Conservation (phyloP, 2,888 invertebrate species). For the Hylaea fasciaria region DNA sequence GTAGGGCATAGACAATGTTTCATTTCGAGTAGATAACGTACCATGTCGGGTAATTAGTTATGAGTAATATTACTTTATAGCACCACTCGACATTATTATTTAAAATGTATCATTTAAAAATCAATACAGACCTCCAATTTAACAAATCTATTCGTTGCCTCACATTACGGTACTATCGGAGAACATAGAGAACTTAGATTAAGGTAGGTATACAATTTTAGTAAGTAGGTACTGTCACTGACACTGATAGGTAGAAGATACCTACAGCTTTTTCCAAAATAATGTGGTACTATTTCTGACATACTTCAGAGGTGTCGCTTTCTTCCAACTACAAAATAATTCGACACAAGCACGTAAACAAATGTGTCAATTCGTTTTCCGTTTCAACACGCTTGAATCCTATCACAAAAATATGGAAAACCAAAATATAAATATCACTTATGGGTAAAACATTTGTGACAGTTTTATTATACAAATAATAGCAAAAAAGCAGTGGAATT, state of each 20-base stretch:
- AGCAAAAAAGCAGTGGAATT: slow-evolving; percentile 77
- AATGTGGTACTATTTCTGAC: too few species aligned
- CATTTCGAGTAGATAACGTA: slow-evolving; percentile 32
- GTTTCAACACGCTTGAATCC: slow-evolving; percentile 34
- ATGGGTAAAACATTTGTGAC: slow-evolving; percentile 70
- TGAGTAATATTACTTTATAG: slow-evolving; percentile 48
- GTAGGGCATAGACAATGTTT: slow-evolving; percentile 39
- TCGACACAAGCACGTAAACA: neutral
- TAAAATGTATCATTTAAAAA: slow-evolving; percentile 22
- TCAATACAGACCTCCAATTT: neutral
- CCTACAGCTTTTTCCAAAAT: too few species aligned
- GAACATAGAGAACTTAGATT: too few species aligned
- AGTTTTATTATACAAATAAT: slow-evolving; percentile 81
- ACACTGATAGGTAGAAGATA: too few species aligned
- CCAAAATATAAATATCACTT: slow-evolving; percentile 75
- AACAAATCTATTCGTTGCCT: too few species aligned
- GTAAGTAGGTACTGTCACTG: too few species aligned
- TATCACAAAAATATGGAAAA: slow-evolving; percentile 53
- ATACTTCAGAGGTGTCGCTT: too few species aligned
- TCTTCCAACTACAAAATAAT: too few species aligned
- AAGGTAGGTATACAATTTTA: too few species aligned
- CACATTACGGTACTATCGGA: too few species aligned
- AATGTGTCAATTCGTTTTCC: slow-evolving; percentile 1
- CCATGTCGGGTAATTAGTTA: slow-evolving; percentile 62
- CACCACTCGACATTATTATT: too few species aligned